A percentile compares a stretch with the other conserved stretches of the same genome.
Evolutionary conservation across 2,113 vertebrate species (phyloP).

Genomic region (Phasianus colchicus): DNA sequence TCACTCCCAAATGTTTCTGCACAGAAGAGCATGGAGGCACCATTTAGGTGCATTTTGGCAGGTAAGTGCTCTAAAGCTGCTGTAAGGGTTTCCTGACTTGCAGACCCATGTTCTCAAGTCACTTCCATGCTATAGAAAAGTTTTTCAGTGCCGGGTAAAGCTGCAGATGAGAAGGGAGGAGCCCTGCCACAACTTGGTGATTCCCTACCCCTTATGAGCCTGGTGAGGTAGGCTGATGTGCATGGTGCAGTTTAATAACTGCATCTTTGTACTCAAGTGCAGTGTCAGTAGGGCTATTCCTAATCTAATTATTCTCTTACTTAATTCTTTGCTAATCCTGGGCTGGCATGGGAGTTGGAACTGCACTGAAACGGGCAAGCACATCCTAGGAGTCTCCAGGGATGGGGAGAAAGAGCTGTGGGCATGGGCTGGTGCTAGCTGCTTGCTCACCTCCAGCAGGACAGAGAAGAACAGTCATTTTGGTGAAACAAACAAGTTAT

Average conservation of each 20-base stretch:
- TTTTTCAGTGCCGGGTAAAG: background rate
- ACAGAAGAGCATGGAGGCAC: background rate
- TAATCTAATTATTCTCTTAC: background rate
- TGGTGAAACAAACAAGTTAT: background rate
- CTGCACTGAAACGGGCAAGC: rapidly evolving
- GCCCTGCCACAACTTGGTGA: background rate
- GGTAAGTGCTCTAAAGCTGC: background rate
- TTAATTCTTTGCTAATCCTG: background rate
- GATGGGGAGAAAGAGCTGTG: background rate
- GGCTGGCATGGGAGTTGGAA: background rate
- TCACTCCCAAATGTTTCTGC: background rate
- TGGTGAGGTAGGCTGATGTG: background rate
- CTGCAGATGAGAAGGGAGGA: background rate
- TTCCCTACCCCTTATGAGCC: background rate
- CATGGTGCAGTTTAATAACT: rapidly evolving
- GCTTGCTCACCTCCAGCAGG: background rate
- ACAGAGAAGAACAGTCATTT: background rate
- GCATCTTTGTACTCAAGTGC: background rate
- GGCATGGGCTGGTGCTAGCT: background rate
- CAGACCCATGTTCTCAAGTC: background rate
- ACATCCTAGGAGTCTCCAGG: too few relatives aligned
- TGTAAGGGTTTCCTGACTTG: background rate
- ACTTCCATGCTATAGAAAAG: background rate
- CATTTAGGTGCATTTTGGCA: background rate
- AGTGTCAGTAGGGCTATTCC: background rate